Conservation (phyloP, 1,140 invertebrate species). For the Tribolium madens region DNA sequence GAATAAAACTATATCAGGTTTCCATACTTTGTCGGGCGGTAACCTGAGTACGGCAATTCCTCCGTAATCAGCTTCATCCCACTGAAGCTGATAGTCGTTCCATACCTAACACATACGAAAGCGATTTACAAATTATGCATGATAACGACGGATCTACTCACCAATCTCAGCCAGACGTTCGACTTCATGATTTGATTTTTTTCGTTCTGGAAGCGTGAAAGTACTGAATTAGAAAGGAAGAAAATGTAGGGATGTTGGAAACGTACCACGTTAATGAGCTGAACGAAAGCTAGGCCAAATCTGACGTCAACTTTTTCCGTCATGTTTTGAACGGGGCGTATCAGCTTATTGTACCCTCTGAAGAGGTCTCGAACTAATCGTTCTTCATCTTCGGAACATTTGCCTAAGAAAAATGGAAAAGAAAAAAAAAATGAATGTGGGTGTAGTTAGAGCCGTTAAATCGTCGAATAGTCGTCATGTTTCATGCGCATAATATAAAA, state of each 20-base stretch:
- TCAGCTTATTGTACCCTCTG: conserved; percentile 98
- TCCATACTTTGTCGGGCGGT: conserved; percentile 99
- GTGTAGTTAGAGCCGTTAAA: too few species aligned
- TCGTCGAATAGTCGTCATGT: too few species aligned
- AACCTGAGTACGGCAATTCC: conserved; percentile 95
- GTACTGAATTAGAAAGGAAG: neutral
- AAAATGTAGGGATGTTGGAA: neutral
- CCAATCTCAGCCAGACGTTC: conserved; percentile 96
- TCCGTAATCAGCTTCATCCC: conserved; percentile 98
- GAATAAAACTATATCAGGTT: conserved; percentile 99
- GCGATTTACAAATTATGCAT: neutral
- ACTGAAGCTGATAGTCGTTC: conserved; percentile 97
- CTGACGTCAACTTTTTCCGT: conserved; percentile 96
- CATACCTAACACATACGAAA: conserved; percentile 75
- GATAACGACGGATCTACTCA: conserved; percentile 65
- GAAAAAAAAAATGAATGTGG: too few species aligned
- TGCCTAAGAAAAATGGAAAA: too few species aligned
- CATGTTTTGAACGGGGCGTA: conserved; percentile 97
- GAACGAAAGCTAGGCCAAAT: conserved; percentile 97
- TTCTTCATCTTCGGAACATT: conserved; percentile 95
- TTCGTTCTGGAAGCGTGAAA: conserved; percentile 85
- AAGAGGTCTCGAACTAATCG: conserved; percentile 96
- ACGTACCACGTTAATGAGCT: conserved; percentile 99
- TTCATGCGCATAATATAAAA: too few species aligned
- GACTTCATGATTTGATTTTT: conserved; percentile 99